Conservation (phyloP, 1,140 invertebrate species). For the Caerostris darwini region DNA sequence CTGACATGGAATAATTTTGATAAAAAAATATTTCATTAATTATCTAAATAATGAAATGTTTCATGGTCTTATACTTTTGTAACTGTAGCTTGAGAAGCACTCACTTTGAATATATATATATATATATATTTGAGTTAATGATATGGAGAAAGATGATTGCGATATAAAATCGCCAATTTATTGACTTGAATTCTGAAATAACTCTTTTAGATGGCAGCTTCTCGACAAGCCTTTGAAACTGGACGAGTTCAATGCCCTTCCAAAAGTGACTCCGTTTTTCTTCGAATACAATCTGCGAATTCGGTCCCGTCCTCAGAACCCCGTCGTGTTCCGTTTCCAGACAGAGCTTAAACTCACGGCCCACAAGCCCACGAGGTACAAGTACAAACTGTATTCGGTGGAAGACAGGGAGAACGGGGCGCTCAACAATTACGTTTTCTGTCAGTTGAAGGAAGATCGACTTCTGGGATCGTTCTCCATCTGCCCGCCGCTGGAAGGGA, state of each 20-base stretch:
- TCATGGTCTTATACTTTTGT: too few species aligned
- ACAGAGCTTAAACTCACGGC: slow-evolving; percentile 79
- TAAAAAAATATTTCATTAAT: too few species aligned
- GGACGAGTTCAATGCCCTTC: slow-evolving; percentile 83
- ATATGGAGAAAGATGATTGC: too few species aligned
- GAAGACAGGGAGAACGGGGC: slow-evolving; percentile 80
- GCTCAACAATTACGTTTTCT: slow-evolving; percentile 81
- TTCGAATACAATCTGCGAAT: slow-evolving; percentile 81
- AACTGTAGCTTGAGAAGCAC: too few species aligned
- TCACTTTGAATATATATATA: too few species aligned
- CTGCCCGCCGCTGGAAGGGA: slow-evolving; percentile 80
- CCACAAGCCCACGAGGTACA: slow-evolving; percentile 80
- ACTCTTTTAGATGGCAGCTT: slow-evolving; percentile 83
- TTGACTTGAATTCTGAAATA: too few species aligned
- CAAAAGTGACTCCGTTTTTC: slow-evolving; percentile 82
- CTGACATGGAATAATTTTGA: too few species aligned
- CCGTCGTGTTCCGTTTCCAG: slow-evolving; percentile 79
- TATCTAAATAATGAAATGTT: too few species aligned
- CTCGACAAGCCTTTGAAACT: slow-evolving; percentile 83
- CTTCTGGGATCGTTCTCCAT: slow-evolving; percentile 80
- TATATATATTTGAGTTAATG: too few species aligned
- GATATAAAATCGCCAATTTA: too few species aligned
- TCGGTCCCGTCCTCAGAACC: slow-evolving; percentile 79
- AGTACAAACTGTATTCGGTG: slow-evolving; percentile 80
- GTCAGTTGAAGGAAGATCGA: slow-evolving; percentile 81